Percentiles rank a stretch among this genome's conserved stretches.
Conservation (phyloP, 2,797 vertebrate species). For the Jordanella pulchra region DNA sequence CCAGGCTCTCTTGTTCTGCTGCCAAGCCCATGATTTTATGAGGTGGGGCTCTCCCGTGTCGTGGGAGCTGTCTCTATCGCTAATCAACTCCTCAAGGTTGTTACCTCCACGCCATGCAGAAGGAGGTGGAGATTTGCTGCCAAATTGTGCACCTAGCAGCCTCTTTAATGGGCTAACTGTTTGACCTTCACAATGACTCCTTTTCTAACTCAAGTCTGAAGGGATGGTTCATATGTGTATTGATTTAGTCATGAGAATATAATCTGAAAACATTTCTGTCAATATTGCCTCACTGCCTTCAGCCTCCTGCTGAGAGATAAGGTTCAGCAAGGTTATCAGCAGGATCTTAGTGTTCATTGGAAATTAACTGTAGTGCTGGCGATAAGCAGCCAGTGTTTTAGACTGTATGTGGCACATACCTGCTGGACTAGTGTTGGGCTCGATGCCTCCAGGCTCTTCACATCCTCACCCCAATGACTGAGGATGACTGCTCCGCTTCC, state of each 20-base stretch:
- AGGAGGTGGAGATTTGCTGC: slow-evolving; percentile 59
- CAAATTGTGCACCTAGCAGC: slow-evolving; percentile 65
- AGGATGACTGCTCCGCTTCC: slow-evolving; percentile 69
- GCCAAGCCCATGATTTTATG: slow-evolving; percentile 72
- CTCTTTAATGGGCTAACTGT: slow-evolving; percentile 70
- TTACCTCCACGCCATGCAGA: slow-evolving; percentile 57
- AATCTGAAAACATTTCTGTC: slow-evolving; percentile 79
- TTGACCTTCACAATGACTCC: slow-evolving; percentile 76
- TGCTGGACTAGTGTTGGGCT: slow-evolving; percentile 63
- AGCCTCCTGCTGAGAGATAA: slow-evolving; percentile 64
- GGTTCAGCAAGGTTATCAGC: slow-evolving; percentile 76
- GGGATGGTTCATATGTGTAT: slow-evolving; percentile 72
- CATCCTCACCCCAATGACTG: slow-evolving; percentile 66
- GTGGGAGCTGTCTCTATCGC: slow-evolving; percentile 74
- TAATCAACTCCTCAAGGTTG: slow-evolving; percentile 83
- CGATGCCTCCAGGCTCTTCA: slow-evolving; percentile 63
- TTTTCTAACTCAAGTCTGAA: slow-evolving; percentile 65
- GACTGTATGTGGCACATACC: slow-evolving; percentile 59
- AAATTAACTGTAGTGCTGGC: slow-evolving; percentile 50
- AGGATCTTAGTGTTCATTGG: slow-evolving; percentile 58
- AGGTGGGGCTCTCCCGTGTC: slow-evolving; percentile 73
- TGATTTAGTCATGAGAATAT: slow-evolving; percentile 79
- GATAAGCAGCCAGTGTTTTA: slow-evolving; percentile 67
- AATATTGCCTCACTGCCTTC: slow-evolving; percentile 70
- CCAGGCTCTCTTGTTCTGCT: slow-evolving; percentile 65